These are phyloP conservation scores for Halcyon malimbica DNA, from an alignment of 2,113 vertebrate species.

Conservation along the genomic window DNA sequence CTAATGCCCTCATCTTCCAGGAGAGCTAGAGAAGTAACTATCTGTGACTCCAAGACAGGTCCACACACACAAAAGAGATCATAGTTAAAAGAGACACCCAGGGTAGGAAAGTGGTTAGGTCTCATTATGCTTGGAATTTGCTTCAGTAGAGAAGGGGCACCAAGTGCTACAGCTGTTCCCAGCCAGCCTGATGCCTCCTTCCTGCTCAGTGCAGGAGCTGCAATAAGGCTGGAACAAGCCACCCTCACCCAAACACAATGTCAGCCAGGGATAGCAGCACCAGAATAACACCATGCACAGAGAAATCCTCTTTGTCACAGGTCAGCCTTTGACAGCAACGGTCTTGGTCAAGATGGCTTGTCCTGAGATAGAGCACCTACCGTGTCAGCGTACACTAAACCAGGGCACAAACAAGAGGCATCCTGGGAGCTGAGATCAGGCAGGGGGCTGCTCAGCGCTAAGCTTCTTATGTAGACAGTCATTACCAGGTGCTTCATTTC, in stretches of 20 bases:
- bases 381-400: neutral
- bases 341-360: neutral
- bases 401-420: slow-evolving; percentile 3
- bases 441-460: slow-evolving; percentile 18
- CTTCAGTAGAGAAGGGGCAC: neutral
- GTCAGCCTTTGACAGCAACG: neutral
- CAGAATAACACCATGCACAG: neutral
- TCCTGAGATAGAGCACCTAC: neutral
- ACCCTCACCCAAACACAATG: neutral
- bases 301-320: neutral
- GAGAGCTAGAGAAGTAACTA: neutral
- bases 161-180: neutral
- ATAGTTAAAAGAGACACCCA: neutral
- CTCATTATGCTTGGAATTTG: neutral
- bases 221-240: neutral
- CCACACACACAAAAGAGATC: neutral
- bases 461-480: slow-evolving; percentile 59
- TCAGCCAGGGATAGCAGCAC: neutral
- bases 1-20: slow-evolving; percentile 31
- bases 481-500: slow-evolving; percentile 64
- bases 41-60: neutral
- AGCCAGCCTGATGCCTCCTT: neutral
- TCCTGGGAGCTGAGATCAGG: neutral
- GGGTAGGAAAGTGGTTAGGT: neutral
- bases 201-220: neutral